Percentiles rank a stretch among this genome's conserved stretches.
phyloP scores from a whole-genome alignment of 2,113 vertebrate species.

The Mandrillus leucophaeus region DNA sequence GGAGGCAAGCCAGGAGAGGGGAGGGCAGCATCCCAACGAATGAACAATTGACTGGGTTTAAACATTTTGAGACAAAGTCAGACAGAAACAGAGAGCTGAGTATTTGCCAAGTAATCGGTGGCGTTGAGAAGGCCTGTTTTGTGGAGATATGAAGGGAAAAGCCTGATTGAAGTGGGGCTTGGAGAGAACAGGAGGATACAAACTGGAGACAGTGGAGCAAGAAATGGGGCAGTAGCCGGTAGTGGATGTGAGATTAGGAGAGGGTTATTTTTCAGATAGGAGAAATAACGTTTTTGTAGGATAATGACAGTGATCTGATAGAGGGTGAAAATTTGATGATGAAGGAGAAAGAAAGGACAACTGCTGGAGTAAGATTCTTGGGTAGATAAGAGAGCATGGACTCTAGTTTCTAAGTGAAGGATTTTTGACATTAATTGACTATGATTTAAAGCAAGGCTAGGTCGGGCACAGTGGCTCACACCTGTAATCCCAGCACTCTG shows the following conservation, averaged over 20 bases:
- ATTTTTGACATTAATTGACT: neutral
- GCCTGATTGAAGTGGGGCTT: no score
- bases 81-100: neutral
- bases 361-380: neutral
- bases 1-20: neutral
- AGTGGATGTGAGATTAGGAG: no score
- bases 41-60: neutral
- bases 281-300: neutral
- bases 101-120: neutral
- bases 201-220: neutral
- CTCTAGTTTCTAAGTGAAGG: neutral
- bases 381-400: neutral
- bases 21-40: neutral
- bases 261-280: neutral
- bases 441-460: neutral
- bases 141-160: neutral
- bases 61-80: neutral
- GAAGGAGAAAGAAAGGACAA: neutral
- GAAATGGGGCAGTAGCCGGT: no score
- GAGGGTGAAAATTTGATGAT: neutral
- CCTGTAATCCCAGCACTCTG: no score
- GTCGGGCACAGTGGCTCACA: no score
- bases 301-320: neutral
- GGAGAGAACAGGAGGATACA: neutral
- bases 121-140: neutral